Evolutionary conservation across 2,113 vertebrate species (phyloP).

Genomic region (Cygnus buccinator): DNA sequence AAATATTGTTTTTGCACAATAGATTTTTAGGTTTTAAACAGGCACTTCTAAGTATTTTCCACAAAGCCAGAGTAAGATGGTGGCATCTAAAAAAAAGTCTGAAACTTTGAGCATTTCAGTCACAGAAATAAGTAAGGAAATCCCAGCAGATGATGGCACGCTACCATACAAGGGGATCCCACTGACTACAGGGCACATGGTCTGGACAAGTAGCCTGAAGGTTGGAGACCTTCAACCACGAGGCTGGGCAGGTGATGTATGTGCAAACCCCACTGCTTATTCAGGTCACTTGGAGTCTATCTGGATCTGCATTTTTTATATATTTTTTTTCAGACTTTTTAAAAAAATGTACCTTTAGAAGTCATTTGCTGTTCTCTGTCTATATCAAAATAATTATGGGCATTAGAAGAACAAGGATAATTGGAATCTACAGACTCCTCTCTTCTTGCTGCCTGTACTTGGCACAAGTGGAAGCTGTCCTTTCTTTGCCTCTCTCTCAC

Average conservation of each 20-base stretch:
- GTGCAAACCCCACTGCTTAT: not conserved
- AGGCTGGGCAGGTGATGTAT: not conserved
- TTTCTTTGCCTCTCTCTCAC: not conserved
- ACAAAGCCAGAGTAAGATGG: not conserved
- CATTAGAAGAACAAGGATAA: not conserved
- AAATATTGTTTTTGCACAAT: not conserved
- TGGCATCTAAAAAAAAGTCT: not conserved
- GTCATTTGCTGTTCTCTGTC: accelerated
- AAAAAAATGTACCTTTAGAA: not conserved
- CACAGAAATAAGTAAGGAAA: not conserved
- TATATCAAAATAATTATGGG: not conserved
- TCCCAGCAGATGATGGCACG: accelerated
- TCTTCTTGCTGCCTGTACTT: not conserved
- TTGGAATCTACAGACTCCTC: not conserved
- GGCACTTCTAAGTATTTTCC: not conserved
- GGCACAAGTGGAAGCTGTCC: not conserved
- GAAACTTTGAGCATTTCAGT: not conserved
- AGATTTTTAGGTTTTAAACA: not conserved
- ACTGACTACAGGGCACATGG: accelerated
- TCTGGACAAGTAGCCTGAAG: not conserved
- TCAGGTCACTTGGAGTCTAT: not conserved
- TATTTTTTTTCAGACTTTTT: not conserved
- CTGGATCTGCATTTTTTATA: not conserved
- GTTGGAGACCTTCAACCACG: not conserved
- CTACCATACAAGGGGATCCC: accelerated